A percentile compares a stretch with the other conserved stretches of the same genome.
Conservation (phyloP, 2,888 invertebrate genomes). For the Platycheirus albimanus region DNA sequence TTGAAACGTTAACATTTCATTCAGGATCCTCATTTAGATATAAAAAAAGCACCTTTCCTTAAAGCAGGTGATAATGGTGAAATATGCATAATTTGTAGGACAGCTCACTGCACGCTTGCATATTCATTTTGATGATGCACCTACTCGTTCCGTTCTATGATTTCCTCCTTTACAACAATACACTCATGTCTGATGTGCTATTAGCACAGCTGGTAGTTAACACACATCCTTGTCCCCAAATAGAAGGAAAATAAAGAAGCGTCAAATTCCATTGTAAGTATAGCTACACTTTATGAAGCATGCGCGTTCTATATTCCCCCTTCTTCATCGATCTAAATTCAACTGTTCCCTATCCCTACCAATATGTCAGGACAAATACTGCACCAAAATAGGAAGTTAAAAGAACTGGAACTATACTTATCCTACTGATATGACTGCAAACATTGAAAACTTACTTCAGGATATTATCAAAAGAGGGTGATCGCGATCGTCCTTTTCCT, state of each 20-base stretch:
- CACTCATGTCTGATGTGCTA: constrained; percentile 38
- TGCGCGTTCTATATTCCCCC: constrained; percentile 14
- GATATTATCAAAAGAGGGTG: constrained; percentile 60
- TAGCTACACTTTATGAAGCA: constrained; percentile 35
- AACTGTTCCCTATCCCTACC: constrained; percentile 57
- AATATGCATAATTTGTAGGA: constrained; percentile 47
- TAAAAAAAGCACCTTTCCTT: constrained; percentile 22
- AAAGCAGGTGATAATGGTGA: constrained; percentile 59
- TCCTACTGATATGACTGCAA: too few relatives aligned
- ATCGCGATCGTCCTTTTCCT: constrained; percentile 39
- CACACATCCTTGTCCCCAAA: constrained; percentile 30
- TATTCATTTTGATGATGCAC: constrained; percentile 43
- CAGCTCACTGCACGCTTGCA: constrained; percentile 42
- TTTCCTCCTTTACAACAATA: constrained; percentile 40
- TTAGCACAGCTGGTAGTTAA: constrained; percentile 63
- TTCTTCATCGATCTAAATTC: constrained; percentile 7
- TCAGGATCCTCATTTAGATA: not conserved
- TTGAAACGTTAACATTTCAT: not conserved
- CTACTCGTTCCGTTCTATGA: constrained; percentile 69
- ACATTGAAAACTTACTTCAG: constrained; percentile 52
- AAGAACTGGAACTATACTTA: constrained; percentile 69
- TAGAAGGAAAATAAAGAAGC: constrained; percentile 39
- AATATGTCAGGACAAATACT: constrained; percentile 12
- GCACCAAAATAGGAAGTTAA: constrained; percentile 44
- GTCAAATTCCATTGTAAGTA: constrained; percentile 55